phyloP scores from a whole-genome alignment of 2,888 invertebrate species.

The Lithodes maja region DNA sequence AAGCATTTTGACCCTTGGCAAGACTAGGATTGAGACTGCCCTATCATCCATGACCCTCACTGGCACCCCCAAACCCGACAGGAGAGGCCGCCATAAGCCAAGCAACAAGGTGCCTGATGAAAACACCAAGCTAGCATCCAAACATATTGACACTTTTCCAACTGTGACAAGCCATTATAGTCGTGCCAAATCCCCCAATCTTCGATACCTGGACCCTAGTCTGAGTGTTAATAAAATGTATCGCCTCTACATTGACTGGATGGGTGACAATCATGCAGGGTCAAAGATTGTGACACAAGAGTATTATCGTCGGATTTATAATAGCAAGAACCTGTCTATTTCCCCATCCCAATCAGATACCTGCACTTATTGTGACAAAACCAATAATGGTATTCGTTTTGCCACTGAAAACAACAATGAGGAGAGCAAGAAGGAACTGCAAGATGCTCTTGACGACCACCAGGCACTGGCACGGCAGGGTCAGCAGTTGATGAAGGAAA shows the following conservation, averaged over 20 bases:
- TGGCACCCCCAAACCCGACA: not conserved
- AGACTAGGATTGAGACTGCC: not conserved
- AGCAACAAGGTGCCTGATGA: not conserved
- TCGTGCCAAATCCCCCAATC: no score
- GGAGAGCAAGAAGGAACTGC: not conserved
- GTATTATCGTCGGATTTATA: not conserved
- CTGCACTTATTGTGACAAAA: constrained; percentile 5
- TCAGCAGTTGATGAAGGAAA: not conserved
- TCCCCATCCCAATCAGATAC: constrained; percentile 4
- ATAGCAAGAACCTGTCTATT: not conserved
- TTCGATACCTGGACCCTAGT: not conserved
- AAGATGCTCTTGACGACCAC: not conserved
- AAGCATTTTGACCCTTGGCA: constrained; percentile 9
- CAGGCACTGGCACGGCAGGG: not conserved
- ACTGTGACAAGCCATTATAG: no score
- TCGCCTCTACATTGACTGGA: not conserved
- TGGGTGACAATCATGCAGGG: not conserved
- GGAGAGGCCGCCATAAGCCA: not conserved
- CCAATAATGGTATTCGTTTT: not conserved
- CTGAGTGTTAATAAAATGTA: constrained; percentile 18
- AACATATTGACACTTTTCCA: not conserved
- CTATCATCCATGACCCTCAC: not conserved
- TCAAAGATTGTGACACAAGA: not conserved
- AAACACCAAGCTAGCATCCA: not conserved
- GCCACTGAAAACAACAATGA: not conserved